Evolutionary conservation across 1,140 invertebrate species (phyloP).

Genomic region (Heterodera schachtii): DNA sequence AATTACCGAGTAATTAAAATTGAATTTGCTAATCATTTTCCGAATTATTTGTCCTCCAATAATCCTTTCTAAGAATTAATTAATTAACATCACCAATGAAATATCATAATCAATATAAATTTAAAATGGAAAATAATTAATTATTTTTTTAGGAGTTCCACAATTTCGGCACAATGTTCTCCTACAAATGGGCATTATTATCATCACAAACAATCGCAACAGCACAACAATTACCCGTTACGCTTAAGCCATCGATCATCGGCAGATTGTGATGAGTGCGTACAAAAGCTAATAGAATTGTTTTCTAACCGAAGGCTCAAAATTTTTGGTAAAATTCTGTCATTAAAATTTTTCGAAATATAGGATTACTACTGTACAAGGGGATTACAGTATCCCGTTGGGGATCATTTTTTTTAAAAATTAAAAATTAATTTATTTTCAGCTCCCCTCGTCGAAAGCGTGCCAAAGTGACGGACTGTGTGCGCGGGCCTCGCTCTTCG

Average conservation of each 20-base stretch:
- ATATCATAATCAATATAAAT: neutral
- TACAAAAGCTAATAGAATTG: neutral
- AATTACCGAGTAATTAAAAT: too few species aligned
- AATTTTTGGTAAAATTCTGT: too few species aligned
- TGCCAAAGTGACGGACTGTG: slow-evolving; percentile 60
- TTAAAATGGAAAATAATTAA: neutral
- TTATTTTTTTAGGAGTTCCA: neutral
- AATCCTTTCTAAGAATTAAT: too few species aligned
- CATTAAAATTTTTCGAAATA: too few species aligned
- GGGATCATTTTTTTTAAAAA: too few species aligned
- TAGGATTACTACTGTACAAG: too few species aligned
- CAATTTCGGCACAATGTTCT: neutral
- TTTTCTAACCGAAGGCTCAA: too few species aligned
- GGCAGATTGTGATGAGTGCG: neutral
- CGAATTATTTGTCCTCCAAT: too few species aligned
- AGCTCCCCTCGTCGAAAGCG: slow-evolving; percentile 55
- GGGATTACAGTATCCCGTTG: too few species aligned
- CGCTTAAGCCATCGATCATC: neutral
- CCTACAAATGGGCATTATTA: neutral
- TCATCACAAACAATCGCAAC: neutral
- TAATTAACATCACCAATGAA: too few species aligned
- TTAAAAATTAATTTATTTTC: slow-evolving; percentile 30
- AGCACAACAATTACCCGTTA: neutral
- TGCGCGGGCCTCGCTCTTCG: slow-evolving; percentile 55
- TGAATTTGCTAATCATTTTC: too few species aligned